Evolutionary conservation across 2,797 vertebrate species (phyloP).

Genomic region (Cottoperca gobio): DNA sequence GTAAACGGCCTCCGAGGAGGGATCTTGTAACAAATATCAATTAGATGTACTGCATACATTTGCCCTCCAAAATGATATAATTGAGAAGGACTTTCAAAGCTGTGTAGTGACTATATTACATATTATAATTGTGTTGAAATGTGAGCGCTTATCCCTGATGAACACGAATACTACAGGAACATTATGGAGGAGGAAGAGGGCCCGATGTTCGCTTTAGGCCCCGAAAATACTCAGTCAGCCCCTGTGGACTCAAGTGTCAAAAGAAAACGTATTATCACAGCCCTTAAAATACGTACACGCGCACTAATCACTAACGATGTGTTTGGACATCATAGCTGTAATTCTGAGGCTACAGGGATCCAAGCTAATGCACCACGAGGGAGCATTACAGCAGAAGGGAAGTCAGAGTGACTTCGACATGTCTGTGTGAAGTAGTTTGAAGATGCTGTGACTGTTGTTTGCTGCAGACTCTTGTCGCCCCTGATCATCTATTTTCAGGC

Average conservation of each 20-base stretch:
- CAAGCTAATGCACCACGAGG: constrained; percentile 51
- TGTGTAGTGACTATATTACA: neutral
- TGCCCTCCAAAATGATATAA: neutral
- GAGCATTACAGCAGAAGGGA: constrained; percentile 43
- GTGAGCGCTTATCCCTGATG: neutral
- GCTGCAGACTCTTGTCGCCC: neutral
- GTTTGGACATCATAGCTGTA: constrained; percentile 53
- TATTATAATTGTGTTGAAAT: neutral
- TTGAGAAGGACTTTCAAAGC: neutral
- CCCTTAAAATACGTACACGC: constrained; percentile 35
- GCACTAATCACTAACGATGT: constrained; percentile 45
- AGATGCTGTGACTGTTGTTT: constrained; percentile 12
- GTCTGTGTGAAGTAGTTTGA: constrained; percentile 41
- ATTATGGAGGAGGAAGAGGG: neutral
- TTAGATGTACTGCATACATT: constrained; percentile 1
- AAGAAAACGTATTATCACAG: neutral
- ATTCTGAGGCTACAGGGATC: constrained; percentile 53
- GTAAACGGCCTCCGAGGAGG: neutral
- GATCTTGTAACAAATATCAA: constrained; percentile 5
- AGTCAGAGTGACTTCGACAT: constrained; percentile 34
- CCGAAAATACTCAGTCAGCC: neutral
- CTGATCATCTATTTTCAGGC: neutral
- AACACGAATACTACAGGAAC: neutral
- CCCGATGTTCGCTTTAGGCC: neutral
- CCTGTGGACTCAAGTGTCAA: neutral